phyloP scores from a whole-genome alignment of 92 coral and sea anemone species.

The Zoanthus gigantus region DNA sequence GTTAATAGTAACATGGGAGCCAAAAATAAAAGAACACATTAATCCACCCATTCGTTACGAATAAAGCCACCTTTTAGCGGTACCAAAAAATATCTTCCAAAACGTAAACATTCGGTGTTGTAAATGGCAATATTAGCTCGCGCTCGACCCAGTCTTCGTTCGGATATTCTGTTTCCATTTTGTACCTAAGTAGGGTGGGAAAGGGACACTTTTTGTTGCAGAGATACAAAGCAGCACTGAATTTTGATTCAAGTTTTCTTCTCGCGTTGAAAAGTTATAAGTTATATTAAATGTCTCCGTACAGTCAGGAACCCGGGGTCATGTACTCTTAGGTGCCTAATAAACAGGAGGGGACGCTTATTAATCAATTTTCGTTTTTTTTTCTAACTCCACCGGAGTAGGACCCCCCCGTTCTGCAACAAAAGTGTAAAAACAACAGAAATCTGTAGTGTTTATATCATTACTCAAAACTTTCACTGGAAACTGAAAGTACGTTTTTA shows the following conservation, averaged over 20 bases:
- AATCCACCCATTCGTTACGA: constrained; percentile 53
- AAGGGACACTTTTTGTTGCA: background rate
- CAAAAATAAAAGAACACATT: constrained; percentile 51
- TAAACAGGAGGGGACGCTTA: too few species aligned
- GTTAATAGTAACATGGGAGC: constrained; percentile 78
- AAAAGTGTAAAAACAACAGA: too few species aligned
- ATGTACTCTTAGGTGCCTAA: too few species aligned
- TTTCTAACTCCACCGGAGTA: too few species aligned
- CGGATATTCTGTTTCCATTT: background rate
- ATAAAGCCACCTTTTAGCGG: background rate
- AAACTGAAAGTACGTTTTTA: too few species aligned
- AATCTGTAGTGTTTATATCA: too few species aligned
- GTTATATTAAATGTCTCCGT: background rate
- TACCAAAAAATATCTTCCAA: background rate
- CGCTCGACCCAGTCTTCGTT: constrained; percentile 30
- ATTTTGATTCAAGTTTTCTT: background rate
- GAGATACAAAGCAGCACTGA: background rate
- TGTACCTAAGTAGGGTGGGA: background rate
- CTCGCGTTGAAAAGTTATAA: background rate
- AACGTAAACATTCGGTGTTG: background rate
- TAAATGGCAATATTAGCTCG: background rate
- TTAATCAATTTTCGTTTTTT: too few species aligned
- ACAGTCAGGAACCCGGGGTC: too few species aligned
- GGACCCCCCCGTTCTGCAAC: too few species aligned
- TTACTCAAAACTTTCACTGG: too few species aligned